These are phyloP conservation scores for Ellobium chinense DNA, from an alignment of 2,888 invertebrate species.

Conservation along the genomic window DNA sequence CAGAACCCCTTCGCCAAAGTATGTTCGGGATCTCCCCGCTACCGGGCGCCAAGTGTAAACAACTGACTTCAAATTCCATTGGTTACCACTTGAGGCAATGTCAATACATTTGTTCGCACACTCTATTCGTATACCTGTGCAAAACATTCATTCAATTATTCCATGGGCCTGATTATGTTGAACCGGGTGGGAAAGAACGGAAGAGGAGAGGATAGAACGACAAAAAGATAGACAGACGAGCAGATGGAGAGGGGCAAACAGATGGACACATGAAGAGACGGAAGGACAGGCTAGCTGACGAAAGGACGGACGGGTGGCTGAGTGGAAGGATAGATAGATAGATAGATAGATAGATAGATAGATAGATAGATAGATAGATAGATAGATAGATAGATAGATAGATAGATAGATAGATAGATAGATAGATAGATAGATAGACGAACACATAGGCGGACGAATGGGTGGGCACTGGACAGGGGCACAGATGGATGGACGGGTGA, in stretches of 20 bases:
- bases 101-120: no score
- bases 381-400: constrained; percentile 17
- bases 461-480: neutral
- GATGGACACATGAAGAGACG: neutral
- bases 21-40: no score
- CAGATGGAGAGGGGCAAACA: constrained; percentile 2
- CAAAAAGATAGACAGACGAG: neutral
- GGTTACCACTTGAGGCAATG: no score
- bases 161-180: no score
- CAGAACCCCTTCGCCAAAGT: no score
- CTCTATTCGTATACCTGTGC: no score
- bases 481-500: neutral
- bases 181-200: no score
- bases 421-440: neutral
- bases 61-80: no score
- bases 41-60: no score
- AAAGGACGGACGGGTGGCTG: neutral
- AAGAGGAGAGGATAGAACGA: constrained; percentile 10
- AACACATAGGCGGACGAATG: neutral
- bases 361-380: constrained; percentile 19
- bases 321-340: constrained; percentile 8
- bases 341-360: constrained; percentile 19
- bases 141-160: no score
- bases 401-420: constrained; percentile 7
- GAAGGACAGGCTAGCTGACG: neutral